A percentile compares a stretch with the other conserved stretches of the same genome.
phyloP scores from a whole-genome alignment of 2,113 vertebrate species.

The Tetraodon nigroviridis region DNA sequence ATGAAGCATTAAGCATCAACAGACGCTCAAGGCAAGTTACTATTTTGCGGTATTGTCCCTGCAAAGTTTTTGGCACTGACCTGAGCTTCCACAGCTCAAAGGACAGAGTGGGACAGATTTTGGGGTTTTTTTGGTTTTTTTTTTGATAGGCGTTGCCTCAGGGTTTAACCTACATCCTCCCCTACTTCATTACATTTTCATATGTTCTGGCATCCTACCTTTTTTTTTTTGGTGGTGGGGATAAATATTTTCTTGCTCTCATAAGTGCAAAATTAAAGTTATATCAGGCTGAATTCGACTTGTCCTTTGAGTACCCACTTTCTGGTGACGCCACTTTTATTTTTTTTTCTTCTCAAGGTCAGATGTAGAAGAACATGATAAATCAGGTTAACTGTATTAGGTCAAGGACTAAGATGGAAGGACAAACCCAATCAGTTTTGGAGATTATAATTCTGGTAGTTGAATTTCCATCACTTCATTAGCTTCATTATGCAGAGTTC shows the following conservation, averaged over 20 bases:
- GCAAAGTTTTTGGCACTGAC: slow-evolving; percentile 49
- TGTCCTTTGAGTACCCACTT: not conserved
- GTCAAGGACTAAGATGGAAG: no score
- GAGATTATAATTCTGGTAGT: no score
- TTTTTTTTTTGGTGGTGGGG: not conserved
- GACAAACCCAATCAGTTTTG: no score
- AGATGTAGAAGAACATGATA: not conserved
- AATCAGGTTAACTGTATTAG: no score
- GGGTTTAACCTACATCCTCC: no score
- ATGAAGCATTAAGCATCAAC: slow-evolving; percentile 65
- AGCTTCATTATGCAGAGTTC: no score
- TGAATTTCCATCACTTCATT: no score
- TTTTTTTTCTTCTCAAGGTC: not conserved
- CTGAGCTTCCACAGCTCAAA: slow-evolving; percentile 38
- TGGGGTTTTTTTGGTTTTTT: slow-evolving; percentile 31
- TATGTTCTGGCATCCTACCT: no score
- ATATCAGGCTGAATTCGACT: not conserved
- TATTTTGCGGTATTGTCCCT: slow-evolving; percentile 49
- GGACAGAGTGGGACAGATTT: slow-evolving; percentile 4
- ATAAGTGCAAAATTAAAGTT: slow-evolving; percentile 29
- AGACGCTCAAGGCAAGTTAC: slow-evolving; percentile 58
- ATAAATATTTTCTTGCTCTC: slow-evolving; percentile 55
- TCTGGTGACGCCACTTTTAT: no score
- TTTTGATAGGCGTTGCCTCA: not conserved
- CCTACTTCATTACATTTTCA: no score